Percentiles rank a stretch among this genome's conserved stretches.
Conservation (phyloP, 2,797 vertebrate genomes). For the Mycteria americana region DNA sequence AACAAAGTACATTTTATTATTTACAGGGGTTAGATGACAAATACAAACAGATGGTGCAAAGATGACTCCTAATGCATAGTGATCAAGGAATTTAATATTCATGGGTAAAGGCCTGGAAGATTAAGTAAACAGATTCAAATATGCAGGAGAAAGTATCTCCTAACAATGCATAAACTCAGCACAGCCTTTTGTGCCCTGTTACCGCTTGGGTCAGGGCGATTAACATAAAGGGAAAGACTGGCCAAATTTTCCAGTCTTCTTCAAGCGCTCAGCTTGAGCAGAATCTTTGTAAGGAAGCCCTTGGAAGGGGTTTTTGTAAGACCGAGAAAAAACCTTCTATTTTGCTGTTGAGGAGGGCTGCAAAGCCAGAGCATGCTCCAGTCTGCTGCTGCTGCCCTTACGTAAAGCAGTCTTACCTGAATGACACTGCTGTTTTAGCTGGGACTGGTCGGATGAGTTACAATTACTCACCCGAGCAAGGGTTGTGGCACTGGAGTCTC, state of each 20-base stretch:
- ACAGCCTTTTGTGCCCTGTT: slow-evolving; percentile 28
- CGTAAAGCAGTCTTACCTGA: slow-evolving; percentile 10
- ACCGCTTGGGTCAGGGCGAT: not conserved
- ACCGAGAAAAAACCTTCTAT: rapidly evolving
- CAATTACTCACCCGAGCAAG: not conserved
- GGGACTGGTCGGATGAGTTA: not conserved
- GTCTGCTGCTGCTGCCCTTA: not conserved
- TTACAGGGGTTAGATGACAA: slow-evolving; percentile 65
- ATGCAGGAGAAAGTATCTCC: slow-evolving; percentile 43
- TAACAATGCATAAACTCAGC: slow-evolving; percentile 62
- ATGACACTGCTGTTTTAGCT: slow-evolving; percentile 7
- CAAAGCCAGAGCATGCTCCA: not conserved
- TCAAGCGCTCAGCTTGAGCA: not conserved
- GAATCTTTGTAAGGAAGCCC: not conserved
- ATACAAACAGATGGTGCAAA: slow-evolving; percentile 69
- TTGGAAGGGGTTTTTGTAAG: not conserved
- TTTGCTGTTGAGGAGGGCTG: not conserved
- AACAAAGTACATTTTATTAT: slow-evolving; percentile 70
- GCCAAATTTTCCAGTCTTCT: not conserved
- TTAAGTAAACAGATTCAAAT: slow-evolving; percentile 55
- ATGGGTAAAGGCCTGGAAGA: slow-evolving; percentile 38
- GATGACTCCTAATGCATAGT: slow-evolving; percentile 64
- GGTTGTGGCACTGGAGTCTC: slow-evolving; percentile 26
- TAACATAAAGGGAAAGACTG: not conserved
- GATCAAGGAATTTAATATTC: slow-evolving; percentile 66